Evolutionary conservation across 2,113 vertebrate species (phyloP), one percentile per base, ranked within the genome.

Genomic region (Ictalurus furcatus): DNA sequence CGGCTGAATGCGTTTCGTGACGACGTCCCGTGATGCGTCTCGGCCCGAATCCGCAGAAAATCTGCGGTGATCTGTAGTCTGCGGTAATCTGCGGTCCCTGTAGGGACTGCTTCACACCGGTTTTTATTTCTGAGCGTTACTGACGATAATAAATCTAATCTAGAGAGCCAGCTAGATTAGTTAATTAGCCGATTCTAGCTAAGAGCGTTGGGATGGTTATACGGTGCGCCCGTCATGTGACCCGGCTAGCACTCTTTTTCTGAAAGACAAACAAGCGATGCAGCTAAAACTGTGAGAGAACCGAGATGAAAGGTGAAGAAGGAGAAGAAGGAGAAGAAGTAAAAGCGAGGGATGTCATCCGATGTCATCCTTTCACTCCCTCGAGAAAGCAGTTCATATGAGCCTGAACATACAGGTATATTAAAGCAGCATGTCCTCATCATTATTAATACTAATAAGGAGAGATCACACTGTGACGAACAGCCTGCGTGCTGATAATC

Each of bases 401-500:
- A 89, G 87, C 82, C 78, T 81, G 82, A 89, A 89, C 88, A 85
- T 90, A 82, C 61, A 30, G 85, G 89, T 85, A 90, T 90, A 92
- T 90, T 90, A 90, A 91, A 90, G 82, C 86, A 90, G 88, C 76
- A 92, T 87, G 85, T 78, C 90, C 86, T 86, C 88, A 84, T 91
- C 87, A 86, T 90, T 91, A 93, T 93, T 90, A 94, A 92, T 89
- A 92, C 91, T 89, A 90, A 92, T 90, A 92, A 85, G 88, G 76
- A 86, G 59, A 91, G 34, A 92, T 92, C 90, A 87, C 4, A 88
- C 89, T 88, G 85, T 90, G 92, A 93, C 37, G 89, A 92, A 91
- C 84, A 73, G 89, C 86, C 89, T 14, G 44, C 59, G 89, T 88
- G 85, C 71, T 89, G 91, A 88, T 87, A 89, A 89, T 91, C 71